These are phyloP conservation scores for Echinarachnius parma DNA, from an alignment of 53 echinoderm and acorn worm species.

Conservation along the genomic window DNA sequence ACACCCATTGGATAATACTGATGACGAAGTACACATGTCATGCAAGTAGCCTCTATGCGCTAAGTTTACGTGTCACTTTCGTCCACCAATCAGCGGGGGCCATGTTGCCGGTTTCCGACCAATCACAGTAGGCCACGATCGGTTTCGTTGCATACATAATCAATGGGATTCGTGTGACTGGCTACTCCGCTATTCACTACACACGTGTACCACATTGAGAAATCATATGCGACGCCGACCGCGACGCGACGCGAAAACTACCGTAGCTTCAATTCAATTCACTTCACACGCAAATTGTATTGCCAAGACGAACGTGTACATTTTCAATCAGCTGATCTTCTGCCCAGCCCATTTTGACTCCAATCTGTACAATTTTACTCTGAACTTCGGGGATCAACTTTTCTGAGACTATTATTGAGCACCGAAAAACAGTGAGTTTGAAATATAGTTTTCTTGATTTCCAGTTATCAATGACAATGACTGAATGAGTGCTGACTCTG, in stretches of 20 bases:
- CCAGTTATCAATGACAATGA: no score
- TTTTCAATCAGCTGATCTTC: conserved; percentile 22
- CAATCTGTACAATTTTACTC: no score
- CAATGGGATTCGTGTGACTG: conserved; percentile 8
- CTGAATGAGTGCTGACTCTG: no score
- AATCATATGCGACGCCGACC: no score
- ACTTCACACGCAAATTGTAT: neutral
- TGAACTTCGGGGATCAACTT: no score
- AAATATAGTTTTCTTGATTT: no score
- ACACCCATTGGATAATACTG: no score
- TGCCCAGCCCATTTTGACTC: neutral
- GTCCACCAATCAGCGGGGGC: conserved; percentile 68
- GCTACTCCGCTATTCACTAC: conserved; percentile 22
- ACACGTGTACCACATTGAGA: conserved; percentile 29
- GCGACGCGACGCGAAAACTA: neutral
- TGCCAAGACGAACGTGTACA: neutral
- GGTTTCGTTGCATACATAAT: conserved; percentile 45
- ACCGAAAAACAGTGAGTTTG: no score
- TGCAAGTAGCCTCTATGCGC: conserved; percentile 9
- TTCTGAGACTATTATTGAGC: no score
- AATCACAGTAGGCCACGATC: conserved; percentile 91
- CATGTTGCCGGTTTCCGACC: conserved; percentile 68
- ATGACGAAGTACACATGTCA: conserved; percentile 10
- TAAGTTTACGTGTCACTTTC: conserved; percentile 49
- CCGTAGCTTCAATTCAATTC: neutral